These are phyloP conservation scores for Pomatorhinus ruficollis DNA, from an alignment of 2,113 vertebrate species.

Conservation along the genomic window DNA sequence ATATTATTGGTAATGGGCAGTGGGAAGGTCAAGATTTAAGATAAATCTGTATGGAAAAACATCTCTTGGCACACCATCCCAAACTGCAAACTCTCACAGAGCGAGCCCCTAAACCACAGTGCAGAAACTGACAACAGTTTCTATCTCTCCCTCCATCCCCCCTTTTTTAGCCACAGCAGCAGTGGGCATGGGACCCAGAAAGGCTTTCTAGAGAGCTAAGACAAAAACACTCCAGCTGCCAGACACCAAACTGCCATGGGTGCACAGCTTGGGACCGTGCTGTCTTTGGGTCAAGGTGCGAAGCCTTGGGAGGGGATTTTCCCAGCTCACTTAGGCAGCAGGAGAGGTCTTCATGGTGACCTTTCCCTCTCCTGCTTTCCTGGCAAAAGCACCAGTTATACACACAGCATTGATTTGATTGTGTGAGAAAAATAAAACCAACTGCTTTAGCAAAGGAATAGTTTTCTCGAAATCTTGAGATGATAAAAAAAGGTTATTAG, in stretches of 20 bases:
- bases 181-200: background rate
- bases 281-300: background rate
- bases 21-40: background rate
- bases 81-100: background rate
- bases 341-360: background rate
- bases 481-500: background rate
- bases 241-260: rapidly evolving
- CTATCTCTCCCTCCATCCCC: background rate
- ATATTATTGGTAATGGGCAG: rapidly evolving
- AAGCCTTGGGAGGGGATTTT: background rate
- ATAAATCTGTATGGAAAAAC: background rate
- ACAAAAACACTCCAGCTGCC: background rate
- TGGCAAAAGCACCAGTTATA: background rate
- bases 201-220: background rate
- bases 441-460: background rate
- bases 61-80: background rate
- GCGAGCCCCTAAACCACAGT: background rate
- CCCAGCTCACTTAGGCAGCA: background rate
- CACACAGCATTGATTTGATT: background rate
- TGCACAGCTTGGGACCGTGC: rapidly evolving
- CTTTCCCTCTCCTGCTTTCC: background rate
- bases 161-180: background rate
- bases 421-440: background rate
- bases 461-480: background rate
- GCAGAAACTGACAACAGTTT: background rate